A percentile compares a stretch with the other conserved stretches of the same genome.
Evolutionary conservation across 1,140 invertebrate genomes (phyloP).

Genomic region (Bradysia coprophila): DNA sequence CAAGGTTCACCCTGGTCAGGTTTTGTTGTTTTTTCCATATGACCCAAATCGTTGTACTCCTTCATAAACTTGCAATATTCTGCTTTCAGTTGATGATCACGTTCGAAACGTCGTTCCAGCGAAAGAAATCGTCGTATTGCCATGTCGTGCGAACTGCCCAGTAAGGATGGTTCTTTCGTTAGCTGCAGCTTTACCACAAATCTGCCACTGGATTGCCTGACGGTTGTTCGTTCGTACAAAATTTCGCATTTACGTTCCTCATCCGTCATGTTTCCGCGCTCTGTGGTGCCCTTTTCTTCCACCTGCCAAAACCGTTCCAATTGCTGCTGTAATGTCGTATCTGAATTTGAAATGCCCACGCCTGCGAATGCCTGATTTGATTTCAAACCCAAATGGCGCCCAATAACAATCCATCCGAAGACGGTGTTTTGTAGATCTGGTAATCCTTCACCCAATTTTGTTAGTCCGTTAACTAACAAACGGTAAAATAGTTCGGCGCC

Average conservation of each 20-base stretch:
- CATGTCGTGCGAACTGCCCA: constrained; percentile 7
- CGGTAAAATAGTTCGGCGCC: constrained; percentile 14
- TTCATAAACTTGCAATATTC: constrained; percentile 13
- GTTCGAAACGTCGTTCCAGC: constrained; percentile 9
- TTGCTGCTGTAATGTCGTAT: too few species aligned
- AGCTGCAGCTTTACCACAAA: constrained; percentile 11
- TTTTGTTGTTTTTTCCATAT: constrained; percentile 8
- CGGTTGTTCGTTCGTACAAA: constrained; percentile 8
- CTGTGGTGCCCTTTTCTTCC: constrained; percentile 10
- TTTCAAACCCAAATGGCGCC: too few species aligned
- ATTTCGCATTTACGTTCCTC: constrained; percentile 9
- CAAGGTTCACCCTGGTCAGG: neutral
- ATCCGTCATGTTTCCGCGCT: neutral
- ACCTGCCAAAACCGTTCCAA: constrained; percentile 13
- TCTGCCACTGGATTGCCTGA: constrained; percentile 6
- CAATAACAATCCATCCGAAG: too few species aligned
- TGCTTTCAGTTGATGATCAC: constrained; percentile 5
- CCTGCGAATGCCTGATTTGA: too few species aligned
- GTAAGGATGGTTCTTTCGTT: constrained; percentile 2
- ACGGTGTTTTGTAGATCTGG: constrained; percentile 13
- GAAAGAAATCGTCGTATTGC: constrained; percentile 8
- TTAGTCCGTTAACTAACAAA: constrained; percentile 10
- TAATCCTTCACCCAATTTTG: constrained; percentile 7
- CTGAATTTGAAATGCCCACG: too few species aligned
- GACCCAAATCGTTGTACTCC: constrained; percentile 10